These are phyloP conservation scores for Pelodytes ibericus DNA, from an alignment of 2,797 vertebrate species.

Conservation along the genomic window DNA sequence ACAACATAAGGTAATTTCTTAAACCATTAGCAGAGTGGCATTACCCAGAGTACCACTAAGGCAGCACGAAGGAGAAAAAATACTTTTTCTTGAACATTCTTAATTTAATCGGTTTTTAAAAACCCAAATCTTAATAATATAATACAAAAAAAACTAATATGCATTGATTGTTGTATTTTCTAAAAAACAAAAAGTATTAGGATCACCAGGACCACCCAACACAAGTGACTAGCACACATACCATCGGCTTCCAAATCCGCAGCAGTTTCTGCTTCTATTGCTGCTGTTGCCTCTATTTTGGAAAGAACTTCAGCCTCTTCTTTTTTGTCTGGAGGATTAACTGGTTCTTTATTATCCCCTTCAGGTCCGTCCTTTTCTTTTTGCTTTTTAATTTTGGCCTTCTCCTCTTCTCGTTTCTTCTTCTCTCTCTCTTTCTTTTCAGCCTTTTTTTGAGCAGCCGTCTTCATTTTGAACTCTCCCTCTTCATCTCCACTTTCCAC, in stretches of 20 bases:
- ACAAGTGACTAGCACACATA: background rate
- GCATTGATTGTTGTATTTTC: too few species aligned
- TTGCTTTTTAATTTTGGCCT: slow-evolving; percentile 82
- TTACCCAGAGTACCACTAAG: too few species aligned
- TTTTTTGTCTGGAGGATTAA: slow-evolving; percentile 62
- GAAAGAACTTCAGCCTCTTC: slow-evolving; percentile 38
- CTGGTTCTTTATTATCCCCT: slow-evolving; percentile 73
- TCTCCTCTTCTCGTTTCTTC: slow-evolving; percentile 87
- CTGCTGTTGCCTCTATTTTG: slow-evolving; percentile 67
- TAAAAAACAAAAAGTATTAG: too few species aligned
- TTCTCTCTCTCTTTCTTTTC: slow-evolving; percentile 95
- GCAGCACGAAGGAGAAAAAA: too few species aligned
- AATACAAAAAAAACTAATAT: too few species aligned
- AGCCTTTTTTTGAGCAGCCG: slow-evolving; percentile 94
- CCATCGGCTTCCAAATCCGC: slow-evolving; percentile 27
- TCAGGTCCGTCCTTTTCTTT: slow-evolving; percentile 83
- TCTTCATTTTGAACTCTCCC: slow-evolving; percentile 88
- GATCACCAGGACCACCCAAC: background rate
- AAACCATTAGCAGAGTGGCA: too few species aligned
- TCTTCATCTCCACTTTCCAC: slow-evolving; percentile 78
- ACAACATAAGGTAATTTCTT: too few species aligned
- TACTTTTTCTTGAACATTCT: too few species aligned
- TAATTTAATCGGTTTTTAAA: too few species aligned
- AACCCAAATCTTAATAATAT: too few species aligned
- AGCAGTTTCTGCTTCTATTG: slow-evolving; percentile 57